Conservation (phyloP, 2,888 invertebrate species). For the Agonopterix alstromeriana region DNA sequence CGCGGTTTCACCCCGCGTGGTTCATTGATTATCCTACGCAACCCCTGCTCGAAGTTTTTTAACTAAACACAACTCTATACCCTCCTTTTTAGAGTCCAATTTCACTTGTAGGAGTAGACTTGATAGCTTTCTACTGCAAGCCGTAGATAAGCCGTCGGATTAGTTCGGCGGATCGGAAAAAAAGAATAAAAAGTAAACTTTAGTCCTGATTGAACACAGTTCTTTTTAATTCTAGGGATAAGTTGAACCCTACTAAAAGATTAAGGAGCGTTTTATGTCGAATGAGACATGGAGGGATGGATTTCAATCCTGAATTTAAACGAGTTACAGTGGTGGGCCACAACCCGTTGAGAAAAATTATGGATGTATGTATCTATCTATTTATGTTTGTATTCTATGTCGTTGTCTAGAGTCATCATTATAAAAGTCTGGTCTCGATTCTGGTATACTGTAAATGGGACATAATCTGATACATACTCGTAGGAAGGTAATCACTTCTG, state of each 20-base stretch:
- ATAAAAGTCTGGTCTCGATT: no score
- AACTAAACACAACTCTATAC: slow-evolving; percentile 23
- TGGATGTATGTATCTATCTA: no score
- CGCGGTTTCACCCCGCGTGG: slow-evolving; percentile 51
- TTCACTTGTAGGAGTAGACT: slow-evolving; percentile 14
- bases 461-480: no score
- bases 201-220: slow-evolving; percentile 38
- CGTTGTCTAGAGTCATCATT: no score
- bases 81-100: slow-evolving; percentile 13
- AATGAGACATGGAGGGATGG: no score
- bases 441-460: no score
- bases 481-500: no score
- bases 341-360: no score
- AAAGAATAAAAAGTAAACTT: slow-evolving; percentile 51
- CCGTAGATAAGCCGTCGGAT: slow-evolving; percentile 64
- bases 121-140: slow-evolving; percentile 51
- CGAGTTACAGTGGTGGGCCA: no score
- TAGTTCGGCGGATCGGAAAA: slow-evolving; percentile 56
- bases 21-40: slow-evolving; percentile 54
- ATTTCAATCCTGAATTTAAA: no score
- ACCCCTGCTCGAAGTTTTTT: slow-evolving; percentile 26
- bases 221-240: slow-evolving; percentile 19
- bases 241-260: not conserved
- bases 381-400: no score
- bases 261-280: no score